phyloP scores from a whole-genome alignment of 2,888 invertebrate genomes.

The Hipparchia sbordonii region DNA sequence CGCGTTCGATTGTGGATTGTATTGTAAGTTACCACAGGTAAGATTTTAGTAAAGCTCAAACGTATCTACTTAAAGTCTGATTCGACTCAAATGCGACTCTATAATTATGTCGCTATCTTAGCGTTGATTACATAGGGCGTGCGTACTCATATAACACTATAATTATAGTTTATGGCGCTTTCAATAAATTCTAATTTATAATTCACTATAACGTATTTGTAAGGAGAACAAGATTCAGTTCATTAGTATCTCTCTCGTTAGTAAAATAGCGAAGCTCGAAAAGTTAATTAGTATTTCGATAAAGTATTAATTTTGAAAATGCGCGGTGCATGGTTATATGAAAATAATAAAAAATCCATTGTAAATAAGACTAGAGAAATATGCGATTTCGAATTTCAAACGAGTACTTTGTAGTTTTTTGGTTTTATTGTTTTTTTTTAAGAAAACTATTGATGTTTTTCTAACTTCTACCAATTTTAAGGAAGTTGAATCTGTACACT shows the following conservation, averaged over 20 bases:
- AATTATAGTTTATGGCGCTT: conserved; percentile 16
- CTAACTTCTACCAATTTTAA: conserved; percentile 2
- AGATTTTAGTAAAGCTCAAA: background rate
- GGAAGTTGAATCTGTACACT: background rate
- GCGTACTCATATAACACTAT: conserved; percentile 1
- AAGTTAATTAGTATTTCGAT: conserved; percentile 17
- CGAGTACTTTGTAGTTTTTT: background rate
- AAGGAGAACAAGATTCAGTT: conserved; percentile 23
- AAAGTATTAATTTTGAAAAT: conserved; percentile 7
- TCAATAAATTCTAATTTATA: conserved; percentile 16
- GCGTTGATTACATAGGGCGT: background rate
- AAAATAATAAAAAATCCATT: background rate
- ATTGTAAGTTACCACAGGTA: background rate
- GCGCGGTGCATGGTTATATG: background rate
- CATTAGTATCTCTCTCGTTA: conserved; percentile 25
- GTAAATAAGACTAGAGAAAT: background rate
- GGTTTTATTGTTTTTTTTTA: background rate
- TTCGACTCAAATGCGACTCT: background rate
- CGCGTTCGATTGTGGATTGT: background rate
- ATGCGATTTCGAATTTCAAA: background rate
- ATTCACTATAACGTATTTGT: conserved; percentile 9
- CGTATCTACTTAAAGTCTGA: background rate
- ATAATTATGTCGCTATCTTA: background rate
- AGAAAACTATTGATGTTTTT: conserved; percentile 1
- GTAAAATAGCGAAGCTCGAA: conserved; percentile 36